phyloP scores from a whole-genome alignment of 30 jellyfish, hydroid and myxozoan species.

The Aurelia aurita region DNA sequence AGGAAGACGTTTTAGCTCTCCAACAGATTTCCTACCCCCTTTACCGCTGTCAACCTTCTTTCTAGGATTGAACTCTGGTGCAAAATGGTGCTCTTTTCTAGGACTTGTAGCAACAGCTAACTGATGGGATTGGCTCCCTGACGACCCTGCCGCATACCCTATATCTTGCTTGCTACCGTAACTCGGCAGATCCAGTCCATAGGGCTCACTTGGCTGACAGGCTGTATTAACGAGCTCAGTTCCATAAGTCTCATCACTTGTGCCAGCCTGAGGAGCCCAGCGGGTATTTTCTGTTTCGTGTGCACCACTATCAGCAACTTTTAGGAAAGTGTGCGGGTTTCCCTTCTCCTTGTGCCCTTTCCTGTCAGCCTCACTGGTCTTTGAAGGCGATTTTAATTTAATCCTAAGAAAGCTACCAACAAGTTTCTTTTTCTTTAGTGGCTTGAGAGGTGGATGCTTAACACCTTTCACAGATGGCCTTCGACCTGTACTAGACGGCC shows the following conservation, averaged over 20 bases:
- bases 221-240: background rate
- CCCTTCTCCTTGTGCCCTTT: conserved; percentile 1
- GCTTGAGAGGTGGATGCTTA: background rate
- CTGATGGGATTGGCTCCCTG: background rate
- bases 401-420: conserved; percentile 5
- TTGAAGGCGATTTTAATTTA: conserved; percentile 20
- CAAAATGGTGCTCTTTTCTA: background rate
- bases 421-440: conserved; percentile 13
- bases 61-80: background rate
- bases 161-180: too few relatives aligned
- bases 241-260: background rate
- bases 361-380: background rate
- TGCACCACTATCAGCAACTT: background rate
- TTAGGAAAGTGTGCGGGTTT: background rate
- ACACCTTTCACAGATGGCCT: background rate
- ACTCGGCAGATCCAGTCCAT: background rate
- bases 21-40: background rate
- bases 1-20: conserved; percentile 41
- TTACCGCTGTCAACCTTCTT: background rate
- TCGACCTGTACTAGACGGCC: background rate
- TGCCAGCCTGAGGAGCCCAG: background rate
- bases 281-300: background rate
- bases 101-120: too few relatives aligned
- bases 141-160: background rate
- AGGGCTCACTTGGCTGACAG: background rate